Base-by-base conservation (phyloP, 2,113 vertebrate species). In the Myotis lucifugus region DNA sequence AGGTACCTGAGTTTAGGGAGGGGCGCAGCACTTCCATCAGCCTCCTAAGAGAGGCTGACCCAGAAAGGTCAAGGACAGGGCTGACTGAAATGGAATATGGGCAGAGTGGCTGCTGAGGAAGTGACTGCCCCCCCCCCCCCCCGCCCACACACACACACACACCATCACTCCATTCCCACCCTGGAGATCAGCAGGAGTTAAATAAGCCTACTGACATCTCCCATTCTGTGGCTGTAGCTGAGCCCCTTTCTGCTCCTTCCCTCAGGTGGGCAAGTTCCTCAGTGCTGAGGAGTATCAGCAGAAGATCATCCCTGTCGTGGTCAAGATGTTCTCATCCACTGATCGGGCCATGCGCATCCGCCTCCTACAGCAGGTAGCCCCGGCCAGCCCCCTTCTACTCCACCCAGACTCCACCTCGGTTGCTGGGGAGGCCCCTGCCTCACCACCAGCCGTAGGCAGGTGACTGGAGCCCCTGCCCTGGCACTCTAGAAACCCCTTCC, bases 321-420 rank as follows among this genome's bases (percentile, higher is more conserved):
- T 99, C 29, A 99, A 99, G 97, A 99, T 99, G 99, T 99, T 99
- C 97, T 99, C 99, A 4, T 99, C 99, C 69, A 99, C 99, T 0
- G 99, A 99, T 97, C 98, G 99, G 23, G 99, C 99, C 77, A 99
- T 99, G 99, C 99, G 99, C 85, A 99, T 99, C 97, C 99, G 99
- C 83, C 98, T 99, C 70, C 98, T 99, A 1, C 99, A 99, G 96
- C 99, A 99, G 99, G 99, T 98, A 23, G 29, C 18, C 9, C 10
- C 3, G 13, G n/a, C 69, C 85, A 69, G 88, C 34, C 18, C 5
- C 0, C 17, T 19, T 52, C 77, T 8, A 15, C 14, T 50, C 52
- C 2, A 2, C 14, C 48, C 34, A 76, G 40, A 46, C 27, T 70
- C 77, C 1, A 15, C 18, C 32, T 42, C 50, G 48, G 84, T 52